Percentiles rank a stretch among this genome's conserved stretches.
Conservation (phyloP, 2,113 vertebrate genomes). For the Corydoras sp. region DNA sequence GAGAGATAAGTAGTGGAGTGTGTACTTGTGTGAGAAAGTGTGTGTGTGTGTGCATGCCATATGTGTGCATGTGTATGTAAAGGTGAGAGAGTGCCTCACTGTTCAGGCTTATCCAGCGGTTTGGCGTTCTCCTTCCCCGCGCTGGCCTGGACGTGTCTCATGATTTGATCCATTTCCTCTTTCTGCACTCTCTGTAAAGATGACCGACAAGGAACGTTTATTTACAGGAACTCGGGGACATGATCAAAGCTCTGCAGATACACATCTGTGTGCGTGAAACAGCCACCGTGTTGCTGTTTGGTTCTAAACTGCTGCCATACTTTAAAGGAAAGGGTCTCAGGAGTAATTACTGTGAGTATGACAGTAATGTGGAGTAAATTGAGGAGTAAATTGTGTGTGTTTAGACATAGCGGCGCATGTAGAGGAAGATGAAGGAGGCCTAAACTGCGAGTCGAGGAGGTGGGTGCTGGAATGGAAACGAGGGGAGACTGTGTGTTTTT, state of each 20-base stretch:
- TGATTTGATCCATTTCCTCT: constrained; percentile 87
- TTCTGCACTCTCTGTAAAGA: constrained; percentile 79
- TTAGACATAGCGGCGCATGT: constrained; percentile 31
- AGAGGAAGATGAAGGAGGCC: constrained; percentile 20
- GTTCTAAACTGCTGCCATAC: neutral
- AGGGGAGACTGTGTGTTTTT: constrained; percentile 43
- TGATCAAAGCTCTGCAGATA: neutral
- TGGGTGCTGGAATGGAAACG: constrained; percentile 7
- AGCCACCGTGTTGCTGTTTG: neutral
- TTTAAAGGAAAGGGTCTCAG: neutral
- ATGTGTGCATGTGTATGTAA: neutral
- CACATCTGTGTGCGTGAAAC: neutral
- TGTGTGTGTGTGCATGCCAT: constrained; percentile 2
- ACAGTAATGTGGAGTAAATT: constrained; percentile 1
- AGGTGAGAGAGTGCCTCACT: constrained; percentile 68
- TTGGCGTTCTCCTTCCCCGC: constrained; percentile 80
- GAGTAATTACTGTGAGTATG: neutral
- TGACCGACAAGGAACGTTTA: constrained; percentile 1
- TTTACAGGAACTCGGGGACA: constrained; percentile 7
- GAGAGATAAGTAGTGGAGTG: neutral
- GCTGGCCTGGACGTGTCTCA: constrained; percentile 79
- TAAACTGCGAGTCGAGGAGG: neutral
- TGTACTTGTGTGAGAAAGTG: neutral
- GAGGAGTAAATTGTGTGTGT: constrained; percentile 12
- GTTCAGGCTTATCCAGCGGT: constrained; percentile 92